Evolutionary conservation across 2,888 invertebrate genomes (phyloP), one percentile per base, ranked within the genome.

Genomic region (Balanococcus diminutus): DNA sequence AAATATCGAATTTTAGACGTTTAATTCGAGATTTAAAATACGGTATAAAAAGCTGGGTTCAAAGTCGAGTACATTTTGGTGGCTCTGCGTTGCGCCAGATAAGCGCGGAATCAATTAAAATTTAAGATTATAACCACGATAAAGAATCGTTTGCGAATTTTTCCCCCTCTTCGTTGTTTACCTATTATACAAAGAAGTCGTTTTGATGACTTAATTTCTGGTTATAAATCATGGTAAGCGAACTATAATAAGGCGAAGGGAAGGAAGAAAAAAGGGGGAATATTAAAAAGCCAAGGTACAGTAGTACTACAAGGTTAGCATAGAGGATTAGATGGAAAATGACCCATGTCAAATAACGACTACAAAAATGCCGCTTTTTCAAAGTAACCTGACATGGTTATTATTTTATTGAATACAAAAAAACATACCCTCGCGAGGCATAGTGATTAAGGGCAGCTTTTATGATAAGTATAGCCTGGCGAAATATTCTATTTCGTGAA

Each of bases 371-470:
- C 75, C 75, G 36, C 36, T 79, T 79, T 79, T 79, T 79, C 75
- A 79, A 79, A 79, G 36, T 79, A 79, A 79, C 75, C 75, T 79
- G 75, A 79, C 75, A 79, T 79, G 32, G 75, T 79, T 79, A 79
- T 79, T 79, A 79, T 79, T 79, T 79, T 79, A 79, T 79, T 79
- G 75, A 32, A 79, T 28, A 79, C 36, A 56, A 56, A 79, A 79
- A 75, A 75, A 79, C 36, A 16, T 19, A 19, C 36, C 32, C 32
- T 19, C 19, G 36, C 36, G 19, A 19, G 75, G 75, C 36, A 19
- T 36, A 36, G 75, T 79, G 75, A 79, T 79, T 79, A 79, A 79
- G 36, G 75, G 36, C 19, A 79, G 75, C 75, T 79, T 79, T 79
- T 79, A 19, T 32, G 75, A 79, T 79, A 79, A 79, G 75, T 79